Conservation (phyloP, 30 jellyfish, hydroid and myxozoan genomes). For the Turritopsis rubra region DNA sequence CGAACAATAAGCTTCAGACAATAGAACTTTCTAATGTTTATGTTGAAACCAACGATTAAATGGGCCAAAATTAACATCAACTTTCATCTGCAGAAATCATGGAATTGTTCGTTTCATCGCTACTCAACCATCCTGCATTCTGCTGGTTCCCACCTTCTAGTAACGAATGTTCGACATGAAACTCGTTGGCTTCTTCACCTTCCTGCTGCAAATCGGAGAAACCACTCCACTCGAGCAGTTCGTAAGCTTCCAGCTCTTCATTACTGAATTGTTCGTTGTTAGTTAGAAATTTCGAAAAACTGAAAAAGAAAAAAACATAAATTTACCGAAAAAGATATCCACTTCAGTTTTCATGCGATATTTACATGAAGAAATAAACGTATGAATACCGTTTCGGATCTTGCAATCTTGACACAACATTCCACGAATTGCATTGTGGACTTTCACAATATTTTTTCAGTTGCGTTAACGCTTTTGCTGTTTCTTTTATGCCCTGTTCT, state of each 20-base stretch:
- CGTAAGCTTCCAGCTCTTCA: constrained; percentile 69
- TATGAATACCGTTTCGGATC: constrained; percentile 81
- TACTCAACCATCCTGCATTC: background rate
- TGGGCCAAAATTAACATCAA: no score
- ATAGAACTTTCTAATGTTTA: no score
- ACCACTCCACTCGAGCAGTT: constrained; percentile 44
- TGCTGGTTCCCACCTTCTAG: background rate
- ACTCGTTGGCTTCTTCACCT: background rate
- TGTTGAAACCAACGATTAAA: no score
- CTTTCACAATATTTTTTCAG: constrained; percentile 71
- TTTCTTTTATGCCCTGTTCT: constrained; percentile 52
- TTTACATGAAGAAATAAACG: background rate
- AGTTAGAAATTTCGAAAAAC: constrained; percentile 59
- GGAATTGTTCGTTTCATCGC: background rate
- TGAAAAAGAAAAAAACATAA: background rate
- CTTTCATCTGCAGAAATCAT: background rate
- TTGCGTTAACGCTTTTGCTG: constrained; percentile 50
- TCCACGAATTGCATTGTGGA: constrained; percentile 86
- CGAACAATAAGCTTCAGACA: no score
- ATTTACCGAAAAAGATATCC: background rate
- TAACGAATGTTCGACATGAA: background rate
- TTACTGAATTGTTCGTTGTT: constrained; percentile 36
- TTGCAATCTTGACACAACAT: constrained; percentile 59
- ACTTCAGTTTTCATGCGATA: background rate
- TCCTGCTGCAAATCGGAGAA: background rate